Percentiles rank a stretch among this genome's conserved stretches.
Evolutionary conservation across 2,113 vertebrate species (phyloP).

Genomic region (Corvus moneduloides): DNA sequence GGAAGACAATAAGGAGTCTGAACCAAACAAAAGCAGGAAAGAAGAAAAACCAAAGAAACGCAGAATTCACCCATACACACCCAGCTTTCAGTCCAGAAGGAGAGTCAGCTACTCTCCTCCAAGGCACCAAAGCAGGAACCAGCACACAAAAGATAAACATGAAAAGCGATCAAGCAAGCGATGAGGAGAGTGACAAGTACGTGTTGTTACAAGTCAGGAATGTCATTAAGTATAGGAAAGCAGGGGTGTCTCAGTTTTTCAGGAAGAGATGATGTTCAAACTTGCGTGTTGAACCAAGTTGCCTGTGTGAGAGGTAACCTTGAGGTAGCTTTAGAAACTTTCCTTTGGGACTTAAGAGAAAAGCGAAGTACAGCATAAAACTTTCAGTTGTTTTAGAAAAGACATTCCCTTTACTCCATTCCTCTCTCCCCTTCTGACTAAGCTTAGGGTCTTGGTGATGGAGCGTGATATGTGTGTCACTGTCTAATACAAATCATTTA

Average conservation of each 20-base stretch:
- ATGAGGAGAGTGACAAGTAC: not conserved
- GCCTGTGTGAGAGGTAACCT: conserved; percentile 4
- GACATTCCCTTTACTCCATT: not conserved
- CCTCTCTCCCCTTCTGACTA: not conserved
- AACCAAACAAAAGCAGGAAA: conserved; percentile 65
- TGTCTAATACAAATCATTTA: not conserved
- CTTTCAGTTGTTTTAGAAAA: not conserved
- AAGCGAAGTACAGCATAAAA: not conserved
- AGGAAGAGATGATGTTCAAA: not conserved
- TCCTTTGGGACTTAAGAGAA: conserved; percentile 5
- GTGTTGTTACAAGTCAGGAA: not conserved
- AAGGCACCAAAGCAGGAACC: conserved; percentile 54
- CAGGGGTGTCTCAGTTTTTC: not conserved
- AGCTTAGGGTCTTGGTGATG: not conserved
- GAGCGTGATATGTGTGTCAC: rapidly evolving
- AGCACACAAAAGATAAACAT: conserved; percentile 63
- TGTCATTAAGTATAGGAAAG: not conserved
- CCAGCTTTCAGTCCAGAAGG: conserved; percentile 59
- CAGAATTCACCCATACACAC: conserved; percentile 71
- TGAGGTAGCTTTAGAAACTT: not conserved
- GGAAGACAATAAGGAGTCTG: conserved; percentile 63
- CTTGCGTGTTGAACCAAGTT: not conserved
- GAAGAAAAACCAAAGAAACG: conserved; percentile 70
- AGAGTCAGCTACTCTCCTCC: conserved; percentile 67
- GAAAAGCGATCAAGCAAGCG: conserved; percentile 55